These are phyloP conservation scores for Tachystola acroxantha DNA, from an alignment of 2,888 invertebrate genomes.

Conservation along the genomic window DNA sequence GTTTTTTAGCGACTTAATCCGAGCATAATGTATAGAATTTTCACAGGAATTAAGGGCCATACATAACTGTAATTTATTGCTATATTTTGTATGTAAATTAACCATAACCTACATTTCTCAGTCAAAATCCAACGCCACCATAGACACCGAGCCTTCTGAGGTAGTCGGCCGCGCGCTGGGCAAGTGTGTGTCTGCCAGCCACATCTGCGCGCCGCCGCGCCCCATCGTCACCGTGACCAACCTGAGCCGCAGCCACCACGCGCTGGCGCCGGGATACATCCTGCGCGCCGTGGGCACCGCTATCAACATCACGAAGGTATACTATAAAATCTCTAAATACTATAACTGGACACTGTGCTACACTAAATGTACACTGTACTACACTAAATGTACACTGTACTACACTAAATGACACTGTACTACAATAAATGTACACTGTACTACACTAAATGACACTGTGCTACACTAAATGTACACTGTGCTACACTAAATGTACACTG, in stretches of 20 bases:
- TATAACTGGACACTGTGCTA: not conserved
- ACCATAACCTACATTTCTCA: no score
- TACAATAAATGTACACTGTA: no score
- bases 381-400: no score
- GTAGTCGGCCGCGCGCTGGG: slow-evolving; percentile 37
- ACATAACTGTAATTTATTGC: no score
- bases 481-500: no score
- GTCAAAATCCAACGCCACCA: slow-evolving; percentile 39
- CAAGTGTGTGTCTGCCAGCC: slow-evolving; percentile 69
- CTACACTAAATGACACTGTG: no score
- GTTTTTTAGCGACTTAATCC: no score
- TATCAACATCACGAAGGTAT: slow-evolving; percentile 60
- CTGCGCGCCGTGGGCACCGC: slow-evolving; percentile 43
- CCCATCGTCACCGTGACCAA: slow-evolving; percentile 20
- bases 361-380: not conserved
- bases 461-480: no score
- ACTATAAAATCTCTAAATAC: not conserved
- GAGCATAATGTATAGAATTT: no score
- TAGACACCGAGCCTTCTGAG: slow-evolving; percentile 10
- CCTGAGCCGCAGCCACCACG: slow-evolving; percentile 40
- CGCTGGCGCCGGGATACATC: slow-evolving; percentile 59
- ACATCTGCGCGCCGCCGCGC: slow-evolving; percentile 31
- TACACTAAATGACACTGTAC: no score
- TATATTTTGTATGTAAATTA: no score
- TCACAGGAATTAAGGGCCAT: no score